Conservation (phyloP, 2,797 vertebrate genomes). For the Nasua narica region DNA sequence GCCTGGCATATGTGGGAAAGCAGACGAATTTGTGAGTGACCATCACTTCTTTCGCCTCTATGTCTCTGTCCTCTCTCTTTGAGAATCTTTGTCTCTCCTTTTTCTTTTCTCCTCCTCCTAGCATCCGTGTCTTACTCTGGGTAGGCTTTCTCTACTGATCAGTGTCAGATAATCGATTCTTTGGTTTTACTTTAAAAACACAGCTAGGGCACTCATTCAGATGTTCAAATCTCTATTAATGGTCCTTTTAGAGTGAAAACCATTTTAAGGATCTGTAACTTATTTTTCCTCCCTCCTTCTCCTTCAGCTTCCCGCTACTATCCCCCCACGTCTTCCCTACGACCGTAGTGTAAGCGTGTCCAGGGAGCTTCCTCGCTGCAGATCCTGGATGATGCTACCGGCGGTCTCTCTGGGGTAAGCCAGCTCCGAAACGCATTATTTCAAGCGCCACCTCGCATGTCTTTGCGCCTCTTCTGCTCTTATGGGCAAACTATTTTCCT, state of each 20-base stretch:
- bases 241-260: neutral
- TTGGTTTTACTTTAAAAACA: constrained; percentile 11
- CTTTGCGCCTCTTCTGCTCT: constrained; percentile 29
- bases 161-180: neutral
- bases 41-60: neutral
- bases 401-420: constrained; percentile 48
- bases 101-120: neutral
- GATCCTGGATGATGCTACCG: neutral
- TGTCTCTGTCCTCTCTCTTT: neutral
- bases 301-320: constrained; percentile 47
- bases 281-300: neutral
- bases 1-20: neutral
- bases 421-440: constrained; percentile 53
- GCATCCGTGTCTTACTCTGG: neutral
- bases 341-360: neutral
- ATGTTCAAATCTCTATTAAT: neutral
- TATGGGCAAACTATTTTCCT: constrained; percentile 32
- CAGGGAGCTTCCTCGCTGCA: constrained; percentile 9
- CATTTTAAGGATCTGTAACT: neutral
- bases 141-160: neutral
- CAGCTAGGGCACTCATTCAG: neutral
- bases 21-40: neutral
- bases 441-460: constrained; percentile 45
- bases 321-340: neutral
- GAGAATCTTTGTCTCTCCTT: neutral